These are phyloP conservation scores for Rambutsinella grinnellia DNA, from an alignment of 2,888 invertebrate genomes.

Conservation along the genomic window DNA sequence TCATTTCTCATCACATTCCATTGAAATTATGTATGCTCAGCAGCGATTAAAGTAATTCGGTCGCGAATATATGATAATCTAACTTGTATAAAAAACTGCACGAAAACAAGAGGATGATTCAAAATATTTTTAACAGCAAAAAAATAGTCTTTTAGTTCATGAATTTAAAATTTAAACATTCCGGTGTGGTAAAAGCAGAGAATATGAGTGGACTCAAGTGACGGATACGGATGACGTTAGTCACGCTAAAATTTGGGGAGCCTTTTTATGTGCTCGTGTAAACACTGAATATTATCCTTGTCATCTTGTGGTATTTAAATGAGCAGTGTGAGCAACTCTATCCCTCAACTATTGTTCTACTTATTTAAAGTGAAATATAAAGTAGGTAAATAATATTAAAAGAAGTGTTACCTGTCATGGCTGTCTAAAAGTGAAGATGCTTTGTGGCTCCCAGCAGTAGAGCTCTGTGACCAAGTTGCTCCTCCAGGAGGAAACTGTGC, in stretches of 20 bases:
- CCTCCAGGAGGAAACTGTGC: constrained; percentile 45
- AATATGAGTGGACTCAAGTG: not conserved
- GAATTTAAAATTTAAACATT: too few relatives aligned
- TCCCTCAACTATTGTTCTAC: not conserved
- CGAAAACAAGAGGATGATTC: too few relatives aligned
- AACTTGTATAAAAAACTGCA: too few relatives aligned
- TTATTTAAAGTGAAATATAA: not conserved
- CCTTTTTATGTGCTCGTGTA: not conserved
- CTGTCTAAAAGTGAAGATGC: constrained; percentile 63
- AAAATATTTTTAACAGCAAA: too few relatives aligned
- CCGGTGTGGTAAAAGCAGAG: not conserved
- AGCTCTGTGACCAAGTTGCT: constrained; percentile 45
- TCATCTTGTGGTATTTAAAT: constrained; percentile 22
- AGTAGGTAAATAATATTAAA: not conserved
- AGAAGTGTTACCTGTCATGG: constrained; percentile 64
- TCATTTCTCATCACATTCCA: too few relatives aligned
- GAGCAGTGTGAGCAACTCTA: not conserved
- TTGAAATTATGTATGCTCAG: too few relatives aligned
- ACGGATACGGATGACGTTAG: not conserved
- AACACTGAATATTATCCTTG: not conserved
- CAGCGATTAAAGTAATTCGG: too few relatives aligned
- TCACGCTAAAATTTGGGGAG: not conserved
- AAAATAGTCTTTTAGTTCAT: too few relatives aligned
- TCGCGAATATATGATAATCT: too few relatives aligned
- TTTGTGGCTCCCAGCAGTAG: constrained; percentile 39